Evolutionary conservation across 2,113 vertebrate species (phyloP).

Genomic region (Saimiri boliviensis): DNA sequence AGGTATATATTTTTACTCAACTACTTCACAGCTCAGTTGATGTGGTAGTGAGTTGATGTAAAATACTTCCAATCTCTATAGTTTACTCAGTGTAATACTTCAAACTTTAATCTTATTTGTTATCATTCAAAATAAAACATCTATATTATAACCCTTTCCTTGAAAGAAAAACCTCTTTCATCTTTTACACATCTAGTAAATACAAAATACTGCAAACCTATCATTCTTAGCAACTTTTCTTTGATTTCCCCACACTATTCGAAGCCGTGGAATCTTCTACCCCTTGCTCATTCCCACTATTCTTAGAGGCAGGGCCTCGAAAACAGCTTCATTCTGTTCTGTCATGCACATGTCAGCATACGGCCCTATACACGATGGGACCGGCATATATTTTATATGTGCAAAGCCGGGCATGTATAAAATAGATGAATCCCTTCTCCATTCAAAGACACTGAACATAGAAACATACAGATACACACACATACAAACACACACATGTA

Average conservation of each 20-base stretch:
- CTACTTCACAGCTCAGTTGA: constrained; percentile 53
- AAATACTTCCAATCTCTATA: constrained; percentile 31
- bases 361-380: accelerated
- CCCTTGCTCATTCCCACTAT: background rate
- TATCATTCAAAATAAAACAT: constrained; percentile 46
- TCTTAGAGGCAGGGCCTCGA: background rate
- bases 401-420: background rate
- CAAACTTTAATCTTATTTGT: constrained; percentile 42
- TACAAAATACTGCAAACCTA: background rate
- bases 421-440: background rate
- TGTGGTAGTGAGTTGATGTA: constrained; percentile 29
- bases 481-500: background rate
- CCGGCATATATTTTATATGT: background rate
- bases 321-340: background rate
- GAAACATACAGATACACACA: background rate
- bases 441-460: background rate
- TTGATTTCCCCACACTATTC: background rate
- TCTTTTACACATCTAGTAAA: background rate
- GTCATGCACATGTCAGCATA: background rate
- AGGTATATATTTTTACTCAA: constrained; percentile 57
- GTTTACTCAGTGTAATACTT: constrained; percentile 51
- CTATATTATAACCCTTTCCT: background rate
- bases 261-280: background rate
- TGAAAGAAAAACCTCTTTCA: background rate
- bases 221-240: background rate